A percentile compares a stretch with the other conserved stretches of the same genome.
Evolutionary conservation across 2,888 invertebrate species (phyloP).

Genomic region (Eupelmus urozonus): DNA sequence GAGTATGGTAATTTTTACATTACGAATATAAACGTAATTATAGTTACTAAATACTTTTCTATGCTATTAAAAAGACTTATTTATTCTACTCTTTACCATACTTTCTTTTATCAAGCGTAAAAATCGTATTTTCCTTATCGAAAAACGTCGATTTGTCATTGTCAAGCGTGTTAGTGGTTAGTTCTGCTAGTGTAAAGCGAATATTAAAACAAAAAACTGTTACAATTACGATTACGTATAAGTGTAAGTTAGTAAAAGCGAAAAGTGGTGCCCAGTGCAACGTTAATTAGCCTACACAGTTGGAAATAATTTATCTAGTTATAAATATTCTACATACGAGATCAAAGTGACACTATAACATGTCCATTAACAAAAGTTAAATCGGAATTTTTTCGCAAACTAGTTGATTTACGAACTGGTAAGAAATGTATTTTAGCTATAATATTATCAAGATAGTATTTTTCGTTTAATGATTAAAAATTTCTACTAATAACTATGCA

Average conservation of each 20-base stretch:
- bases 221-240: constrained; percentile 1
- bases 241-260: constrained; percentile 35
- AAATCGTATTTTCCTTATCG: constrained; percentile 31
- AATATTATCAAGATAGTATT: no score
- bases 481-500: no score
- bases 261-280: constrained; percentile 30
- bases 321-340: constrained; percentile 4
- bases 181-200: constrained; percentile 52
- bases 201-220: constrained; percentile 2
- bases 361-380: no score
- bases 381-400: no score
- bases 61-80: constrained; percentile 18
- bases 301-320: constrained; percentile 40
- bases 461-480: no score
- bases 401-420: no score
- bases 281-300: constrained; percentile 29
- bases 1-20: constrained; percentile 32
- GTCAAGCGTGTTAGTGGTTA: constrained; percentile 44
- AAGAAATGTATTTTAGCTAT: no score
- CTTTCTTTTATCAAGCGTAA: constrained; percentile 10
- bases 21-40: constrained; percentile 9
- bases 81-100: constrained; percentile 6
- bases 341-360: no score
- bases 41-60: not conserved
- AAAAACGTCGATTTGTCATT: constrained; percentile 44